Percentiles rank a stretch among this genome's conserved stretches.
Evolutionary conservation across 2,797 vertebrate species (phyloP).

Genomic region (Setipinna tenuifilis): DNA sequence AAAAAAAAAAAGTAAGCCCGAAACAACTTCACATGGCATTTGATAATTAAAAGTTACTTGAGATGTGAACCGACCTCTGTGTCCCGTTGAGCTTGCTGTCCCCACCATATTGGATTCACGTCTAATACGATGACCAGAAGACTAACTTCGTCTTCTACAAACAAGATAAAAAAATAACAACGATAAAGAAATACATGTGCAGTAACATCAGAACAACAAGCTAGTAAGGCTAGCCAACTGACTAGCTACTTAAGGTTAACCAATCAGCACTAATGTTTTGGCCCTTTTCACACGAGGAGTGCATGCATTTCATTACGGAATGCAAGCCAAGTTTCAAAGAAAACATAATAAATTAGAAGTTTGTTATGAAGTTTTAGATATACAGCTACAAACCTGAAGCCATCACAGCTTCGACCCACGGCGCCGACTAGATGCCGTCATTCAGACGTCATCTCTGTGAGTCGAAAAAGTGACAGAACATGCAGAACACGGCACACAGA

Average conservation of each 20-base stretch:
- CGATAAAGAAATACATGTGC: not conserved
- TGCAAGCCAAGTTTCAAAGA: not conserved
- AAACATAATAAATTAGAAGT: not conserved
- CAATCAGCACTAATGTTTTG: not conserved
- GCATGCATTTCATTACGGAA: not conserved
- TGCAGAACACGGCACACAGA: constrained; percentile 7
- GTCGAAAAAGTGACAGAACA: constrained; percentile 30
- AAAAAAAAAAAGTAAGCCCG: too few species aligned
- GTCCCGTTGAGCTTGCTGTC: constrained; percentile 85
- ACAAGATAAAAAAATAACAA: not conserved
- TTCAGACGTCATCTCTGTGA: constrained; percentile 23
- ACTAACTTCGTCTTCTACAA: constrained; percentile 89
- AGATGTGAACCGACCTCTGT: constrained; percentile 76
- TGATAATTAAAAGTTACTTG: too few species aligned
- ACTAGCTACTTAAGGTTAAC: not conserved
- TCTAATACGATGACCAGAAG: constrained; percentile 90
- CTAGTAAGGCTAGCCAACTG: not conserved
- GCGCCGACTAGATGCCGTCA: not conserved
- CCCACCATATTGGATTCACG: constrained; percentile 97
- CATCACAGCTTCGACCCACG: constrained; percentile 38
- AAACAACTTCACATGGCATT: too few species aligned
- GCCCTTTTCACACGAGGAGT: not conserved
- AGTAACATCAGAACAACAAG: not conserved
- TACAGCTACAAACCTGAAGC: constrained; percentile 51
- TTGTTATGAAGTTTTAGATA: too few species aligned